Evolutionary conservation across 1,140 invertebrate species (phyloP).

Genomic region (Carposina sasakii): DNA sequence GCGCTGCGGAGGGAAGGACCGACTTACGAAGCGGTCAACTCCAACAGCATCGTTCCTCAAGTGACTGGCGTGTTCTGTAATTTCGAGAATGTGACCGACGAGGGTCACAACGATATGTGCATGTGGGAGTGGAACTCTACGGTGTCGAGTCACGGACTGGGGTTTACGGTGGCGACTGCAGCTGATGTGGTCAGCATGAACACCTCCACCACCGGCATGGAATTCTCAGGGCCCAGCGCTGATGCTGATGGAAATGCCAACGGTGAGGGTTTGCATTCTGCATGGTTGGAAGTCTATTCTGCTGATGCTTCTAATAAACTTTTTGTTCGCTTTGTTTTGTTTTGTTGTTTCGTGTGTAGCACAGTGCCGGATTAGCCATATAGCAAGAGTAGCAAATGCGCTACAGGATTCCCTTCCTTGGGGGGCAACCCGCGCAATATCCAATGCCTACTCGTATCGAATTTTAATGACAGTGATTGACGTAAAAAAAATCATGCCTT

Average conservation of each 20-base stretch:
- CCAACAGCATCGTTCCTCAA: constrained; percentile 47
- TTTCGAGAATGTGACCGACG: constrained; percentile 44
- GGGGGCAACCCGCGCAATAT: no score
- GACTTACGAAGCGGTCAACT: constrained; percentile 40
- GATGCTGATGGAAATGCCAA: constrained; percentile 63
- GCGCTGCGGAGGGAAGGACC: constrained; percentile 30
- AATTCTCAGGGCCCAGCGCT: constrained; percentile 51
- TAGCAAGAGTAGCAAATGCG: no score
- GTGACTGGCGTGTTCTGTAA: constrained; percentile 62
- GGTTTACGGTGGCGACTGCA: constrained; percentile 51
- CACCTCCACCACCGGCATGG: constrained; percentile 34
- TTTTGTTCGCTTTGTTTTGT: not conserved
- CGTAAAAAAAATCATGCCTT: no score
- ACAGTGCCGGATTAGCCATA: not conserved
- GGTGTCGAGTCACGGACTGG: constrained; percentile 43
- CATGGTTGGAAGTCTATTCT: not conserved
- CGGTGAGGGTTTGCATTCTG: constrained; percentile 39
- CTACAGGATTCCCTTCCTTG: no score
- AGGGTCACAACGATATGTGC: constrained; percentile 41
- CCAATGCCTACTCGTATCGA: no score
- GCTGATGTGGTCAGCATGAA: constrained; percentile 50
- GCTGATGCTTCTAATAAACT: not conserved
- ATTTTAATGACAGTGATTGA: no score
- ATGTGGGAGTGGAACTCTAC: constrained; percentile 67
- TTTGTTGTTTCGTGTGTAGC: constrained; percentile 1